Evolutionary conservation across 2,797 vertebrate species (phyloP), one percentile per base, ranked within the genome.

Genomic region (Melanotaenia maccullochi): DNA sequence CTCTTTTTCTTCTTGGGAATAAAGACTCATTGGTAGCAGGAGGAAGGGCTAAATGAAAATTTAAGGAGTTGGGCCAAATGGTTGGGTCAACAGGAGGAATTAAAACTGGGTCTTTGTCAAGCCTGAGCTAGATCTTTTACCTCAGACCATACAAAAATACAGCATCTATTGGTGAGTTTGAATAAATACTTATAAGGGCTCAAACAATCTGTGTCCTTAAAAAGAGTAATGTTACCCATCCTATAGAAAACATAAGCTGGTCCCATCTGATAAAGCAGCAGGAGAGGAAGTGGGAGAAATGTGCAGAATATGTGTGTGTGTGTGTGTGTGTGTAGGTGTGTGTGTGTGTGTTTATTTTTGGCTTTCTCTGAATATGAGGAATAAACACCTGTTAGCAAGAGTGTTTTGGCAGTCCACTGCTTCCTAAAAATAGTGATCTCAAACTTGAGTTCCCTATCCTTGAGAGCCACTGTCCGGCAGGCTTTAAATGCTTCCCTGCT

Each of bases 231-330:
- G 18, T 7, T 16, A 44, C 4, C 42, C 18, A 18, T 20, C 5
- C 5, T 20, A 6, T 6, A 5, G 18, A 1, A 44, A 44, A 44
- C 42, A 44, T 44, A 44, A 44, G 5, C 42, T 18, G 40, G 11
- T 42, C 40, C 13, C 16, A 18, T 42, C 16, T 20, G 42, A 20
- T 44, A 20, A 44, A 44, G 5, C 4, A 20, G 54, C 55, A 79
- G 47, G 33, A 67, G 20, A 74, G 65, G 30, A 73, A 70, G n/a
- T 38, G 47, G 33, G 57, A 66, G 9, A 81, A 76, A 58, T 16
- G 3, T 51, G 7, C 38, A 25, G 5, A 7, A 33, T 33, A 33
- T 4, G 32, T 33, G 32, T 8, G 7, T 33, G 30, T 30, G 30
- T 30, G 47, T 32, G 22, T 65, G 4, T 28, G 11, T 65, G 42